Evolutionary conservation across 2,888 invertebrate genomes (phyloP), one percentile per base, ranked within the genome.

Genomic region (Drosophila buzzatii): DNA sequence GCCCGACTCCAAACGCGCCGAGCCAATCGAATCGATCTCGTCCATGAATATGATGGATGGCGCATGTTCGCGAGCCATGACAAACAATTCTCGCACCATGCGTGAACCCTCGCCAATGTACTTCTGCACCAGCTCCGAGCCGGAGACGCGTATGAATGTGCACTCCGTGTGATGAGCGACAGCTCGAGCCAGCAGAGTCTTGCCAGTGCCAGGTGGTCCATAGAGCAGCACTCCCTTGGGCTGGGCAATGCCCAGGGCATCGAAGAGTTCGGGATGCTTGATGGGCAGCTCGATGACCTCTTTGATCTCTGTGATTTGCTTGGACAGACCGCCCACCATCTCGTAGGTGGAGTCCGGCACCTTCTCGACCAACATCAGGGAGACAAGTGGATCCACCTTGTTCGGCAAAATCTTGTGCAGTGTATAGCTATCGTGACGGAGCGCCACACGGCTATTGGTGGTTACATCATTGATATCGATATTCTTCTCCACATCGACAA

Each of bases 31-130:
- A 94, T 99, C 99, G 82, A 99, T 99, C 95, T 99, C 99, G 92
- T 99, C 99, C 99, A 99, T 99, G 94, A 99, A 99, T 85, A 99
- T 99, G 73, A 99, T 99, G 0, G 99, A 99, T 0, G 99, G 99
- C 1, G 99, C 99, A 94, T 99, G 99, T 93, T 99, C 99, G 91
- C 99, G 95, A 14, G 99, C 99, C 99, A 99, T 99, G 0, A 99
- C 99, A 90, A 99, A 99, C 35, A 99, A 95, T 93, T 99, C 99
- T 83, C 99, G 94, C 7, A 99, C 99, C 99, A 99, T 99, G 81
- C 99, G 95, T 6, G 99, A 99, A 39, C 99, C 99, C 94, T 99
- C 99, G 61, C 99, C 99, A 91, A 99, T 99, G 93, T 99, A 99
- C 93, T 99, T 99, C 93, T 99, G 99, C 1, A 99, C 99, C 85